phyloP scores from a whole-genome alignment of 2,888 invertebrate genomes.

The Camptogramma bilineatum region DNA sequence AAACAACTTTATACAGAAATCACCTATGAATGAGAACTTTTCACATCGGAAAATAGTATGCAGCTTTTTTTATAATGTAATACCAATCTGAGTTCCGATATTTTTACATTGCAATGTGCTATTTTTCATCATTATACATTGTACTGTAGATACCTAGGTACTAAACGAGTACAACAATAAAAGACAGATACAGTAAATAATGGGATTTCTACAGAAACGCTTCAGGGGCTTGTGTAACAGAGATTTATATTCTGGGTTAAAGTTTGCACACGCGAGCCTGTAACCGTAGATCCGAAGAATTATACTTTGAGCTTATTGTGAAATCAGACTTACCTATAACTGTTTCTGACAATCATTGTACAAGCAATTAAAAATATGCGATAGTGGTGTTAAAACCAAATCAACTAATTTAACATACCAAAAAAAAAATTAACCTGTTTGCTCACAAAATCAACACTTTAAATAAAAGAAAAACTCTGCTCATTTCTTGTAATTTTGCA shows the following conservation, averaged over 20 bases:
- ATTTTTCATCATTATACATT: too few species aligned
- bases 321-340: conserved; percentile 9
- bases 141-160: background rate
- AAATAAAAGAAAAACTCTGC: background rate
- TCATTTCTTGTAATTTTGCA: conserved; percentile 12
- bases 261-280: conserved; percentile 14
- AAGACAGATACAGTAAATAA: conserved; percentile 16
- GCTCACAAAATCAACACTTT: background rate
- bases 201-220: conserved; percentile 15
- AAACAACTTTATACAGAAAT: conserved; percentile 37
- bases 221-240: conserved; percentile 16
- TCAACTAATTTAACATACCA: too few species aligned
- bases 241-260: conserved; percentile 18
- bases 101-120: too few species aligned
- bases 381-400: too few species aligned
- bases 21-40: conserved; percentile 31
- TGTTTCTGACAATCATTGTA: conserved; percentile 2
- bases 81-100: background rate
- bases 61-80: conserved; percentile 23
- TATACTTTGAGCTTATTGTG: conserved; percentile 11
- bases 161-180: background rate
- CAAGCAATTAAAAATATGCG: background rate
- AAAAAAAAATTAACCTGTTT: background rate
- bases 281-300: conserved; percentile 11
- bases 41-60: conserved; percentile 29